Percentiles rank a stretch among this genome's conserved stretches.
phyloP scores from a whole-genome alignment of 2,888 invertebrate genomes.

The Zelleria hepariella region DNA sequence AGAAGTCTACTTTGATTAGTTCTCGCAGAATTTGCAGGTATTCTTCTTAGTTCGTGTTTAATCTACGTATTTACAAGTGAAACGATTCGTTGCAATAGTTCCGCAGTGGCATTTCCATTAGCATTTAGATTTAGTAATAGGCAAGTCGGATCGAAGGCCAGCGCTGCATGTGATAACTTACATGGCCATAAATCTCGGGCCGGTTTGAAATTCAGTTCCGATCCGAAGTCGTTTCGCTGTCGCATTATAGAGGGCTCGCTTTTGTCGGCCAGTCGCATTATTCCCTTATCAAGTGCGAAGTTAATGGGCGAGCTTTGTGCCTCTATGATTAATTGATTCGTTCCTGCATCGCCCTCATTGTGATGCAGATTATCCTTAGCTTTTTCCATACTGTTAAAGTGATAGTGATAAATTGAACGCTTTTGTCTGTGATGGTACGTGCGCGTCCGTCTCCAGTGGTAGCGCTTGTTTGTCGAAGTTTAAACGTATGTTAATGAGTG shows the following conservation, averaged over 20 bases:
- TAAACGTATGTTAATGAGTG: neutral
- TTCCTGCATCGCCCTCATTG: conserved; percentile 53
- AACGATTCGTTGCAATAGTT: neutral
- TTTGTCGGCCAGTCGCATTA: conserved; percentile 61
- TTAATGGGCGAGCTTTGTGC: conserved; percentile 69
- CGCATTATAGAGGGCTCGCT: conserved; percentile 35
- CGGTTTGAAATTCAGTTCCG: conserved; percentile 32
- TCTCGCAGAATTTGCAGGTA: neutral
- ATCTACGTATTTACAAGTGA: neutral
- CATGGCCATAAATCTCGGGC: conserved; percentile 51
- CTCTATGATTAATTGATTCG: conserved; percentile 67
- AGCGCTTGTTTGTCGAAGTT: conserved; percentile 1
- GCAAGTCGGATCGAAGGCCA: neutral
- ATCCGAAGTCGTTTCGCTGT: conserved; percentile 33
- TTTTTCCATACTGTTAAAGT: conserved; percentile 46
- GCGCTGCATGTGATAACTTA: conserved; percentile 39
- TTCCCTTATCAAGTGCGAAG: conserved; percentile 68
- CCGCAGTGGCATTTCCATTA: neutral
- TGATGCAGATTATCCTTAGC: conserved; percentile 64
- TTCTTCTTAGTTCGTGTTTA: neutral
- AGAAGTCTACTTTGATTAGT: neutral
- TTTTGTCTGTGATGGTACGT: conserved; percentile 24
- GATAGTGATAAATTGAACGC: conserved; percentile 45
- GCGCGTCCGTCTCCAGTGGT: neutral
- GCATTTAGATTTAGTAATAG: neutral